Conservation (phyloP, 1,140 invertebrate genomes). For the Solen grandis region DNA sequence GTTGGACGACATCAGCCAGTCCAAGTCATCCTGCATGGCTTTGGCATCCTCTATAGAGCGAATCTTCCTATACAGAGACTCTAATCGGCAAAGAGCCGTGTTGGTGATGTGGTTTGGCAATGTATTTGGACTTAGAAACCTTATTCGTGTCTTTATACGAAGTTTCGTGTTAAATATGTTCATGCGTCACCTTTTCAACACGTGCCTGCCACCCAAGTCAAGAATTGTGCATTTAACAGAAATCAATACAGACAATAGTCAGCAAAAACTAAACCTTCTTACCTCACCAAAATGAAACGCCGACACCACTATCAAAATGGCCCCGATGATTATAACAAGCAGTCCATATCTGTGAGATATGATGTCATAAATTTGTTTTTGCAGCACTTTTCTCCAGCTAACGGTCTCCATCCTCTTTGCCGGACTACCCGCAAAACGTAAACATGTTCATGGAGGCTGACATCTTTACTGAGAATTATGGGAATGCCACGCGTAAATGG, state of each 20-base stretch:
- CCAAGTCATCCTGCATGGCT: constrained; percentile 31
- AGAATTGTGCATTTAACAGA: too few relatives aligned
- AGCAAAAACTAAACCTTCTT: too few relatives aligned
- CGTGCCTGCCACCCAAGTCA: too few relatives aligned
- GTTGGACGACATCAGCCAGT: constrained; percentile 49
- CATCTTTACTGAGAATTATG: constrained; percentile 30
- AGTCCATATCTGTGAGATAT: constrained; percentile 79
- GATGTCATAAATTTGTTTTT: constrained; percentile 79
- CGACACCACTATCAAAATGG: constrained; percentile 72
- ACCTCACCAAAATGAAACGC: constrained; percentile 81
- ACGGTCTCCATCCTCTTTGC: constrained; percentile 27
- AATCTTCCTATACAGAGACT: too few relatives aligned
- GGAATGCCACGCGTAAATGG: constrained; percentile 47
- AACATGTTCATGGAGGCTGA: constrained; percentile 51
- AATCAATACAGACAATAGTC: too few relatives aligned
- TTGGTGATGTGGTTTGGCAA: too few relatives aligned
- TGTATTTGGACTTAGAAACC: too few relatives aligned
- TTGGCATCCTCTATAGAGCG: too few relatives aligned
- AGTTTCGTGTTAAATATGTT: too few relatives aligned
- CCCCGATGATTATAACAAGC: constrained; percentile 70
- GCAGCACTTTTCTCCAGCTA: constrained; percentile 77
- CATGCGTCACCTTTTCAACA: too few relatives aligned
- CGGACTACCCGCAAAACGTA: background rate
- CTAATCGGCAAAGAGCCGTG: too few relatives aligned
- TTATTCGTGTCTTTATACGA: too few relatives aligned